These are phyloP conservation scores for Pristionchus fissidentatus DNA, from an alignment of 2,888 invertebrate species.

Conservation along the genomic window DNA sequence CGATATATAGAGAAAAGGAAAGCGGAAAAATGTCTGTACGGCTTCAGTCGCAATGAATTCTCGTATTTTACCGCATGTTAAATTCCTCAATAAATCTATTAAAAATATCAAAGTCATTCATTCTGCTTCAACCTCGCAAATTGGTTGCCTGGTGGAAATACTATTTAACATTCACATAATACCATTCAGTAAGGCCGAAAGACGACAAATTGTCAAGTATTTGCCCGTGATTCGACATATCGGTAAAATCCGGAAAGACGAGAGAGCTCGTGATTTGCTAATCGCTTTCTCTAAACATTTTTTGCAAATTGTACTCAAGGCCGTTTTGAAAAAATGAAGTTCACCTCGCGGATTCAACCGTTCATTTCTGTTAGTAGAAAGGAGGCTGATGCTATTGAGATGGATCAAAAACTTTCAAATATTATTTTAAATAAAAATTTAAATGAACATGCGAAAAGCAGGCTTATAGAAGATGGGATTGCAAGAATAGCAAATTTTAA, in stretches of 20 bases:
- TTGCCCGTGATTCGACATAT: slow-evolving; percentile 15
- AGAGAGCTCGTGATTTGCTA: background rate
- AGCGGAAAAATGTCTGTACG: background rate
- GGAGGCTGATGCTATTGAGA: background rate
- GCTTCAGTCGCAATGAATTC: background rate
- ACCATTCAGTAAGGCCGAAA: background rate
- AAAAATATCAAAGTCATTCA: background rate
- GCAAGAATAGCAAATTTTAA: background rate
- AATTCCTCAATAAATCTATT: background rate
- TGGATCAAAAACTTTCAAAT: background rate
- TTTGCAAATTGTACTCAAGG: background rate
- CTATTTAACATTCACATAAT: slow-evolving; percentile 7
- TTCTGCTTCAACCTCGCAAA: background rate
- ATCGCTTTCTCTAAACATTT: background rate
- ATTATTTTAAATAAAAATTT: background rate
- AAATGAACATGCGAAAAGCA: background rate
- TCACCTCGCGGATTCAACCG: background rate
- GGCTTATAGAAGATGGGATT: background rate
- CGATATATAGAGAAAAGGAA: background rate
- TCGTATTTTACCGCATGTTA: background rate
- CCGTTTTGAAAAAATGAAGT: slow-evolving; percentile 5
- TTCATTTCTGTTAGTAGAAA: background rate
- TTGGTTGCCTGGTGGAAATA: slow-evolving; percentile 15
- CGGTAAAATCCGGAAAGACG: background rate
- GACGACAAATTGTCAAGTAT: background rate